These are phyloP conservation scores for Scrobipalpa costella DNA, from an alignment of 2,888 invertebrate genomes.

Conservation along the genomic window DNA sequence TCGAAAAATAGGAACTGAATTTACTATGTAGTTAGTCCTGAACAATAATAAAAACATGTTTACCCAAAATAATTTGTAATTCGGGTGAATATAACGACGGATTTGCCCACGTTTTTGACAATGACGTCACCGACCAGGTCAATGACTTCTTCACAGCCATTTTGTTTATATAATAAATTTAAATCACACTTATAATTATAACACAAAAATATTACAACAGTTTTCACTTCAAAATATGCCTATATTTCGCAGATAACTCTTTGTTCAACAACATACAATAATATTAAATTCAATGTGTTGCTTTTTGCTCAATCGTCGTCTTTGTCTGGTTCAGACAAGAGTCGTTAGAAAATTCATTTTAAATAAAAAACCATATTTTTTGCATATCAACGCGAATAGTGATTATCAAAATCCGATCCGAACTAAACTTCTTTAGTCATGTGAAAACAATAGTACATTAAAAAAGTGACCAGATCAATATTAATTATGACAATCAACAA, in stretches of 20 bases:
- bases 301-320: too few relatives aligned
- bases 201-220: too few relatives aligned
- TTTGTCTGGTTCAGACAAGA: too few relatives aligned
- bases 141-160: background rate
- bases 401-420: background rate
- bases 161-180: background rate
- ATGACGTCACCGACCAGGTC: background rate
- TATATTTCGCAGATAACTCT: too few relatives aligned
- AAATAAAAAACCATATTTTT: too few relatives aligned
- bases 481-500: background rate
- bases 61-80: background rate
- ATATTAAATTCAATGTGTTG: too few relatives aligned
- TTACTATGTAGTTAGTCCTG: too few relatives aligned
- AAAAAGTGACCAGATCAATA: background rate
- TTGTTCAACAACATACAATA: too few relatives aligned
- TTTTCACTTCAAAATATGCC: too few relatives aligned
- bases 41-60: background rate
- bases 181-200: background rate
- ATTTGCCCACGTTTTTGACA: background rate
- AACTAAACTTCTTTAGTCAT: background rate
- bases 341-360: too few relatives aligned
- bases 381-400: background rate
- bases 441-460: background rate
- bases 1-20: too few relatives aligned
- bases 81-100: background rate